Percentiles rank a stretch among this genome's conserved stretches.
Evolutionary conservation across 2,797 vertebrate genomes (phyloP).

Genomic region (Fratercula arctica): DNA sequence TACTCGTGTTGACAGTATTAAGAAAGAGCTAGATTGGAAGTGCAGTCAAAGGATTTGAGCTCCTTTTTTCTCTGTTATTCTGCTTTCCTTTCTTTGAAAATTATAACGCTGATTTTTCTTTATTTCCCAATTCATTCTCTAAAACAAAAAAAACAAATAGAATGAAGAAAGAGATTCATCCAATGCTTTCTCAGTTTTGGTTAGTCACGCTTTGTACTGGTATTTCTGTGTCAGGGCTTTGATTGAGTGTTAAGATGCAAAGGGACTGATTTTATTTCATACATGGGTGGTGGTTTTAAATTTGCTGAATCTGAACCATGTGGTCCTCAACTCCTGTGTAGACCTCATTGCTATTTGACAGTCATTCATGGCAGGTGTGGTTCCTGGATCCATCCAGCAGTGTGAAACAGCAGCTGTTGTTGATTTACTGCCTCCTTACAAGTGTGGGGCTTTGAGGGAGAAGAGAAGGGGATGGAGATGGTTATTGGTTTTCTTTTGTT

Average conservation of each 20-base stretch:
- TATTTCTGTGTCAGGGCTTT: not conserved
- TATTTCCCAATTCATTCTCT: not conserved
- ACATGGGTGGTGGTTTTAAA: not conserved
- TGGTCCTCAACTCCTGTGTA: not conserved
- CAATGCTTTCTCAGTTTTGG: not conserved
- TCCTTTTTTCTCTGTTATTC: not conserved
- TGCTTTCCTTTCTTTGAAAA: not conserved
- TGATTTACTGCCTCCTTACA: not conserved
- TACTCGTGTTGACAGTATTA: not conserved
- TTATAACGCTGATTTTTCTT: not conserved
- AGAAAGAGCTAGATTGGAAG: not conserved
- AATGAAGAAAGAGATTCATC: not conserved
- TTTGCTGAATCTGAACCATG: not conserved
- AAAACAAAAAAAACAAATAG: not conserved
- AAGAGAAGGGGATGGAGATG: not conserved
- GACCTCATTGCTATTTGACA: not conserved
- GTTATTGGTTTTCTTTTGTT: not conserved
- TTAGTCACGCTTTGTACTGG: not conserved
- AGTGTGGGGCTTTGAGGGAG: not conserved
- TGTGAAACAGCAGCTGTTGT: not conserved
- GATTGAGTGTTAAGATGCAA: not conserved
- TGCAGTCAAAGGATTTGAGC: not conserved
- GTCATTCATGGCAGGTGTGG: not conserved
- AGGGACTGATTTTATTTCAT: not conserved
- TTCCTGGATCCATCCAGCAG: not conserved